Evolutionary conservation across 2,888 invertebrate genomes (phyloP).

Genomic region (Ichneumon xanthorius): DNA sequence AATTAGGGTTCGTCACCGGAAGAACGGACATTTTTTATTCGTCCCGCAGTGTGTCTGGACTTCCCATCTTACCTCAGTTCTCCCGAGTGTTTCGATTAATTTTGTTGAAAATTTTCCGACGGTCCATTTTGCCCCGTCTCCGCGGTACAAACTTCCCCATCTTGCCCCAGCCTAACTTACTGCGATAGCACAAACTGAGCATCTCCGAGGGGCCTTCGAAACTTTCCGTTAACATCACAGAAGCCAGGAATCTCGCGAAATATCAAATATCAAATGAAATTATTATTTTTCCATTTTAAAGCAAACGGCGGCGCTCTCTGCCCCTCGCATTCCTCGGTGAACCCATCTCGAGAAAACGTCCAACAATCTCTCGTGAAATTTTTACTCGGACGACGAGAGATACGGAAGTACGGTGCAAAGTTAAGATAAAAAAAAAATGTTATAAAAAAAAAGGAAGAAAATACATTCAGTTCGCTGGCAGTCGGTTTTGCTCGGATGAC

Average conservation of each 20-base stretch:
- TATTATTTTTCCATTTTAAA: neutral
- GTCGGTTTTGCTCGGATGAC: neutral
- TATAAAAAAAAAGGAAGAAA: neutral
- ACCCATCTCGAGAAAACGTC: conserved; percentile 31
- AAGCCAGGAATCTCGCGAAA: conserved; percentile 4
- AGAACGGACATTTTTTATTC: too few species aligned
- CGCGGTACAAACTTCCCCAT: neutral
- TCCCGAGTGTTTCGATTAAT: neutral
- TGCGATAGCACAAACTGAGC: neutral
- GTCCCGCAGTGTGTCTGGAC: too few species aligned
- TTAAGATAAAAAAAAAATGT: conserved; percentile 13
- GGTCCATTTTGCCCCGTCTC: neutral
- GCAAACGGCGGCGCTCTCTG: neutral
- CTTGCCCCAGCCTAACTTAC: neutral
- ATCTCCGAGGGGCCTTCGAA: neutral
- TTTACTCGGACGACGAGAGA: neutral
- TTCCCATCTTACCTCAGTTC: neutral
- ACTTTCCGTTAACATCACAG: neutral
- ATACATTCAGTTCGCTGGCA: conserved; percentile 8
- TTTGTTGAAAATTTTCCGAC: neutral
- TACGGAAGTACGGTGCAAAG: conserved; percentile 6
- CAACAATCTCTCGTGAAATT: conserved; percentile 29
- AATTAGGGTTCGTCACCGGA: too few species aligned
- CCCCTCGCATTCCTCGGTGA: neutral
- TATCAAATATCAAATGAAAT: conserved; percentile 29